Evolutionary conservation across 2,797 vertebrate genomes (phyloP).

Genomic region (Sebastes elongatus): DNA sequence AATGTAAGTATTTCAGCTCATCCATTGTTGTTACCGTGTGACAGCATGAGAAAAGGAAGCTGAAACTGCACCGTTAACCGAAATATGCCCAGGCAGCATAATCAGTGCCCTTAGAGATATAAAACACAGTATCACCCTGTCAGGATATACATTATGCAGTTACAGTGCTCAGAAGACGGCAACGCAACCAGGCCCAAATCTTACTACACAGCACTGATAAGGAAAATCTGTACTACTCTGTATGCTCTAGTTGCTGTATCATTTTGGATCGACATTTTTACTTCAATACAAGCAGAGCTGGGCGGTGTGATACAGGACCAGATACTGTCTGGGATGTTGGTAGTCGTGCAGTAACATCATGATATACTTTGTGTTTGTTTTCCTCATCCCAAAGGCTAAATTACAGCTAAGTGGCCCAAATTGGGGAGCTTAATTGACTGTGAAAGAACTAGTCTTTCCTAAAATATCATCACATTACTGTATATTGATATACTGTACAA

Average conservation of each 20-base stretch:
- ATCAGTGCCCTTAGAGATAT: conserved; percentile 76
- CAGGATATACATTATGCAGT: conserved; percentile 75
- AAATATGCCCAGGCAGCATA: conserved; percentile 80
- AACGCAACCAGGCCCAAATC: conserved; percentile 46
- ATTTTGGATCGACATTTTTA: conserved; percentile 19
- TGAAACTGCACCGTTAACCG: conserved; percentile 71
- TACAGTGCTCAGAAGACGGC: conserved; percentile 51
- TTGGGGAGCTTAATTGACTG: conserved; percentile 29
- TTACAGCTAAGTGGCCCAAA: conserved; percentile 33
- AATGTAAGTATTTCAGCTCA: conserved; percentile 62
- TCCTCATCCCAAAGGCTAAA: conserved; percentile 37
- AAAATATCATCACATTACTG: conserved; percentile 25
- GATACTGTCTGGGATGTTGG: background rate
- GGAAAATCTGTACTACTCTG: conserved; percentile 7
- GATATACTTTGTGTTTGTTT: conserved; percentile 8
- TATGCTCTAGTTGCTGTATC: conserved; percentile 18
- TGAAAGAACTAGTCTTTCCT: conserved; percentile 15
- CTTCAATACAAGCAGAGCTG: background rate
- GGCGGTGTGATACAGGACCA: background rate
- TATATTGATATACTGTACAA: conserved; percentile 1
- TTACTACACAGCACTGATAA: conserved; percentile 24
- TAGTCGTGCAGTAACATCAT: background rate
- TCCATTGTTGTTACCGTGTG: conserved; percentile 68
- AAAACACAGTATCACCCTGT: conserved; percentile 77
- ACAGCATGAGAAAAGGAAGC: conserved; percentile 65